Evolutionary conservation across 2,888 invertebrate genomes (phyloP).

Genomic region (Sympetrum striolatum): DNA sequence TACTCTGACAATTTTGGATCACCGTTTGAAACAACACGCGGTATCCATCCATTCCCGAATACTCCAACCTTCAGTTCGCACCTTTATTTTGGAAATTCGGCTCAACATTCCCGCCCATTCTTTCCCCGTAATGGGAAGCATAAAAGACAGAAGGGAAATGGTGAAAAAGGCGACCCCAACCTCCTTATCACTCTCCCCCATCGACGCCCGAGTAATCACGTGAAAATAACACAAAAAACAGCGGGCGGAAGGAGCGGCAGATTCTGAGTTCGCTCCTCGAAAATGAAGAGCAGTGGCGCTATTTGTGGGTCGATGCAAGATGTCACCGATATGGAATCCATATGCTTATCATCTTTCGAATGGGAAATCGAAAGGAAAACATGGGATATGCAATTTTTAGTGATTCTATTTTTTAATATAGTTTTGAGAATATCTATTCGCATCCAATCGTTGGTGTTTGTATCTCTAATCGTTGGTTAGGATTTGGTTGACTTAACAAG

Average conservation of each 20-base stretch:
- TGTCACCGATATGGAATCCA: neutral
- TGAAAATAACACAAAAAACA: neutral
- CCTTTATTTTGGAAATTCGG: neutral
- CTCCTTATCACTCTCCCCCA: neutral
- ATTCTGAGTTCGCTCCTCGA: neutral
- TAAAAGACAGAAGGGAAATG: neutral
- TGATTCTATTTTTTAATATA: no score
- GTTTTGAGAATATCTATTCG: no score
- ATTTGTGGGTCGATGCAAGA: neutral
- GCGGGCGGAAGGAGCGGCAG: neutral
- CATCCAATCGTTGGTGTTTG: no score
- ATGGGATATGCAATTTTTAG: no score
- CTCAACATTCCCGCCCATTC: neutral
- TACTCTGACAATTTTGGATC: no score
- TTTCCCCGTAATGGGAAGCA: neutral
- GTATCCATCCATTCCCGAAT: neutral
- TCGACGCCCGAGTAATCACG: neutral
- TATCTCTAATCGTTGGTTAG: no score
- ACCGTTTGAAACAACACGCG: no score
- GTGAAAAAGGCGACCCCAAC: neutral
- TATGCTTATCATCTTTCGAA: no score
- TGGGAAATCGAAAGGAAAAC: no score
- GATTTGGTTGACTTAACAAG: no score
- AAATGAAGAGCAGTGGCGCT: neutral
- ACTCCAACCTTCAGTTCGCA: neutral